Evolutionary conservation across 2,888 invertebrate species (phyloP).

Genomic region (Patella ulyssiponensis): DNA sequence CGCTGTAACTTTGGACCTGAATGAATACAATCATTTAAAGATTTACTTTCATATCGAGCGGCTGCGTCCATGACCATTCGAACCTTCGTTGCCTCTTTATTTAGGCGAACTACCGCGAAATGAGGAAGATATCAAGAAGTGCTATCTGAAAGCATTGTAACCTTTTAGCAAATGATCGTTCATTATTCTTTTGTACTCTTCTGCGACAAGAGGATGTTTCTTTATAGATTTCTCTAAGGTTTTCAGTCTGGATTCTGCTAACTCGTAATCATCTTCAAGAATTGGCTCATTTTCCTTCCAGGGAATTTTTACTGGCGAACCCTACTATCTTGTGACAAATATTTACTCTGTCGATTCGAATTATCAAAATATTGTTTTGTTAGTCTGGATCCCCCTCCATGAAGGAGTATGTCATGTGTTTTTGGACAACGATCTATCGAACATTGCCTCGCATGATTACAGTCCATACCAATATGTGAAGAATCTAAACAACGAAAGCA

Average conservation of each 20-base stretch:
- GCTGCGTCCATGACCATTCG: background rate
- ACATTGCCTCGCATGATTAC: background rate
- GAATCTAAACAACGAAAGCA: background rate
- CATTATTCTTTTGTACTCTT: background rate
- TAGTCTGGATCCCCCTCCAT: background rate
- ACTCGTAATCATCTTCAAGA: background rate
- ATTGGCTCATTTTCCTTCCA: background rate
- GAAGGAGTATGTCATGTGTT: background rate
- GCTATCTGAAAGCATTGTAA: background rate
- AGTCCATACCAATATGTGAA: background rate
- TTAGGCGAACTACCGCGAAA: background rate
- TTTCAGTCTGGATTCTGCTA: background rate
- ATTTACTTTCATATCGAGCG: background rate
- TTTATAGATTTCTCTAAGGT: background rate
- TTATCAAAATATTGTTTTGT: background rate
- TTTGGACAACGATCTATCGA: background rate
- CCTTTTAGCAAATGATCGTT: background rate
- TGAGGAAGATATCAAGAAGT: background rate
- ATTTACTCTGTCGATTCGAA: background rate
- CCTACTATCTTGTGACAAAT: background rate
- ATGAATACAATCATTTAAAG: slow-evolving; percentile 4
- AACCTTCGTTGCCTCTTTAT: background rate
- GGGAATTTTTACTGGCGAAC: background rate
- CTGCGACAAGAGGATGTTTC: background rate
- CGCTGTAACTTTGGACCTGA: background rate